phyloP scores from a whole-genome alignment of 1,140 invertebrate species.

The Nymphalis io region DNA sequence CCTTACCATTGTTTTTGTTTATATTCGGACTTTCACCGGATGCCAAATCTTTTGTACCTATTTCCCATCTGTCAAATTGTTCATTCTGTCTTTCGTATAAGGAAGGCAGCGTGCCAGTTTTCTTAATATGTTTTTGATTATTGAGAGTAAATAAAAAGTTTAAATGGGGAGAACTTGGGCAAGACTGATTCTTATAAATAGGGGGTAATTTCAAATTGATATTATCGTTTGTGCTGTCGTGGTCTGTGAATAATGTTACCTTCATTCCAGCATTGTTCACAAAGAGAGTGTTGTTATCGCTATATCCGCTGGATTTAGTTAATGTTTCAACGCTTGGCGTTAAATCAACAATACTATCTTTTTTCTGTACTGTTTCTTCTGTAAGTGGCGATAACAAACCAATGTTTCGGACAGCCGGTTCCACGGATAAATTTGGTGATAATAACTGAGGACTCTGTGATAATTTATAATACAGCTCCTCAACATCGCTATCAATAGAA shows the following conservation, averaged over 20 bases:
- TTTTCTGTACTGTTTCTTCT: constrained; percentile 60
- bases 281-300: constrained; percentile 31
- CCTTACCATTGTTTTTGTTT: constrained; percentile 50
- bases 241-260: constrained; percentile 44
- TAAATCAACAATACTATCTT: constrained; percentile 51
- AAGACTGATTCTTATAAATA: constrained; percentile 49
- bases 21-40: constrained; percentile 58
- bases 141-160: constrained; percentile 54
- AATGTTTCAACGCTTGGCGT: constrained; percentile 38
- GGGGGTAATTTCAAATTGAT: constrained; percentile 59
- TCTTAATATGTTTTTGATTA: constrained; percentile 18
- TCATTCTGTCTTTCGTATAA: constrained; percentile 39
- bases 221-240: constrained; percentile 13
- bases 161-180: constrained; percentile 47
- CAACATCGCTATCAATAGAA: constrained; percentile 59
- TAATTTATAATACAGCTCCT: constrained; percentile 59
- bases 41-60: constrained; percentile 49
- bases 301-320: constrained; percentile 26
- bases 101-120: constrained; percentile 33
- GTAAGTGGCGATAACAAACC: constrained; percentile 58
- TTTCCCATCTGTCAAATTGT: constrained; percentile 51
- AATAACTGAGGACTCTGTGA: constrained; percentile 45
- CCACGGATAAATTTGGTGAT: constrained; percentile 29
- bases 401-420: constrained; percentile 42
- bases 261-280: constrained; percentile 43